Evolutionary conservation across 2,888 invertebrate genomes (phyloP).

Genomic region (Deladenus siricidicola): DNA sequence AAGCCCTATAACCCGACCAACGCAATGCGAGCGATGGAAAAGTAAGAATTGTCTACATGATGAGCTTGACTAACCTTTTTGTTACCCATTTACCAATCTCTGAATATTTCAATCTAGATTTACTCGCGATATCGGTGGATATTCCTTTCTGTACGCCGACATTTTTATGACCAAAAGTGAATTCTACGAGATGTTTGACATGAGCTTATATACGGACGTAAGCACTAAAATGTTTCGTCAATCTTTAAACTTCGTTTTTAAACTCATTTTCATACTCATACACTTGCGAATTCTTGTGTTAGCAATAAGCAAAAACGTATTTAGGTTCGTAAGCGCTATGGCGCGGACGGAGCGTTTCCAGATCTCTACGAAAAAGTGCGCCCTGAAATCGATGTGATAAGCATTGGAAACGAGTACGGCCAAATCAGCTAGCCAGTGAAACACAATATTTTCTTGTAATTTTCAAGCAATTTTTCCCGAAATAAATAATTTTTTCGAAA

Average conservation of each 20-base stretch:
- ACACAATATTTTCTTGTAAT: too few species aligned
- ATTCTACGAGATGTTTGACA: slow-evolving; percentile 66
- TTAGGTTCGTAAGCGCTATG: slow-evolving; percentile 36
- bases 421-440: too few species aligned
- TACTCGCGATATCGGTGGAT: slow-evolving; percentile 64
- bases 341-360: slow-evolving; percentile 63
- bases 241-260: not conserved
- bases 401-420: slow-evolving; percentile 41
- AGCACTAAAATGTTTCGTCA: slow-evolving; percentile 23
- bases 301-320: not conserved
- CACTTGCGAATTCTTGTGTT: not conserved
- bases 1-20: slow-evolving; percentile 62
- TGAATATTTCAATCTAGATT: slow-evolving; percentile 55
- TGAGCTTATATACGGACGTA: slow-evolving; percentile 62
- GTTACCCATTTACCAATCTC: too few species aligned
- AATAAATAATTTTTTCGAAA: too few species aligned
- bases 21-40: slow-evolving; percentile 66
- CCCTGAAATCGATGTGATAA: slow-evolving; percentile 44
- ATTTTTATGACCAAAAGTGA: slow-evolving; percentile 65
- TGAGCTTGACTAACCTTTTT: too few species aligned
- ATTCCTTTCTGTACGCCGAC: slow-evolving; percentile 65
- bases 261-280: too few species aligned
- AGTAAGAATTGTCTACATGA: too few species aligned
- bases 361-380: slow-evolving; percentile 62
- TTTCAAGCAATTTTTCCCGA: too few species aligned